A percentile compares a stretch with the other conserved stretches of the same genome.
These are phyloP conservation scores for Epizoanthus rinbou DNA, from an alignment of 92 coral and sea anemone genomes.

Conservation along the genomic window DNA sequence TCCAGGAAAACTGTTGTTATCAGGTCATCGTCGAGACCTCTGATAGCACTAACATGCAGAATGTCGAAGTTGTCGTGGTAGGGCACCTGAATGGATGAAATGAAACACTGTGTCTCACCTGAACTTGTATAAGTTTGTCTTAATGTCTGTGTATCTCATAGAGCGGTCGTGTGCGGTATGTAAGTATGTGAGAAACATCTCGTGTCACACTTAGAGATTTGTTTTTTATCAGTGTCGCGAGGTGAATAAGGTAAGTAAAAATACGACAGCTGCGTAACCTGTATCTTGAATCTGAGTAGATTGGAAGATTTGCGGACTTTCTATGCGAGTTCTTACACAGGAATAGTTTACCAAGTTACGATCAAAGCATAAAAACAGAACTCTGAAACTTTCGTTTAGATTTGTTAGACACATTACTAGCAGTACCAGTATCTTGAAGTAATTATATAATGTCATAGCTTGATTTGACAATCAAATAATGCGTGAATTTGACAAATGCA, in stretches of 20 bases:
- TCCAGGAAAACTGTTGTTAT: not conserved
- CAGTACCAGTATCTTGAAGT: too few species aligned
- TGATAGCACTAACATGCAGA: conserved; percentile 22
- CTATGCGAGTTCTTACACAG: not conserved
- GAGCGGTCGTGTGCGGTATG: not conserved
- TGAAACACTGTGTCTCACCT: not conserved
- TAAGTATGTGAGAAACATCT: conserved; percentile 19
- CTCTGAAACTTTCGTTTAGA: conserved; percentile 35
- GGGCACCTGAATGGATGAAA: not conserved
- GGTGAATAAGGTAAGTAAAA: not conserved
- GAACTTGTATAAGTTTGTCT: not conserved
- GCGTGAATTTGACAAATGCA: too few species aligned
- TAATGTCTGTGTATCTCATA: not conserved
- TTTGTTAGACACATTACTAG: too few species aligned
- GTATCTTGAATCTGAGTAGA: not conserved
- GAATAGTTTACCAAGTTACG: too few species aligned
- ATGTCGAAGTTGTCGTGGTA: conserved; percentile 35
- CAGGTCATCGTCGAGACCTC: not conserved
- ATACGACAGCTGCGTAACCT: not conserved
- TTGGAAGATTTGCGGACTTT: not conserved
- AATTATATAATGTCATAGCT: too few species aligned
- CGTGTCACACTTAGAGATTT: conserved; percentile 1
- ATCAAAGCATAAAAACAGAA: not conserved
- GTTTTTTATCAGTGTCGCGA: not conserved
- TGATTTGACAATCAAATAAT: too few species aligned